Evolutionary conservation across 2,888 invertebrate genomes (phyloP).

Genomic region (Nomada fabriciana): DNA sequence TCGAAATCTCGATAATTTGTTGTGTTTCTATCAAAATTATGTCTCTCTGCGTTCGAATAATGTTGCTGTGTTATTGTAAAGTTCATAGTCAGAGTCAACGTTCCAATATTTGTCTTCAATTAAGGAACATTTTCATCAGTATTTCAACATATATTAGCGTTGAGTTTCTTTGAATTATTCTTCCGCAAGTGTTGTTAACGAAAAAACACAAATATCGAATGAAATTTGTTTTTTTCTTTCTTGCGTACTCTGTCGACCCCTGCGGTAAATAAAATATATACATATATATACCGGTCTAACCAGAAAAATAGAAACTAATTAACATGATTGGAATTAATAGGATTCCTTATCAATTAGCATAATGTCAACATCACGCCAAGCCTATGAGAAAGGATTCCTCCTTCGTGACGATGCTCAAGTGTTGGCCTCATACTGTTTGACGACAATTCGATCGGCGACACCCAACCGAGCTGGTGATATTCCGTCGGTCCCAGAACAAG

Average conservation of each 20-base stretch:
- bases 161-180: constrained; percentile 9
- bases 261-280: constrained; percentile 69
- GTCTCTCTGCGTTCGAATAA: constrained; percentile 13
- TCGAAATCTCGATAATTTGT: constrained; percentile 38
- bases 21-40: neutral
- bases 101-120: neutral
- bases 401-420: constrained; percentile 51
- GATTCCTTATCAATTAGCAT: constrained; percentile 58
- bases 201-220: constrained; percentile 51
- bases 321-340: constrained; percentile 62
- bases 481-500: constrained; percentile 34
- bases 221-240: constrained; percentile 53
- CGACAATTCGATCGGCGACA: constrained; percentile 52
- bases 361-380: constrained; percentile 53
- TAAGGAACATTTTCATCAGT: constrained; percentile 11
- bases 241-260: constrained; percentile 62
- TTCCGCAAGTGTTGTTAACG: constrained; percentile 35
- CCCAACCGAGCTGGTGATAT: constrained; percentile 31
- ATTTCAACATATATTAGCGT: constrained; percentile 17
- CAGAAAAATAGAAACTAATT: constrained; percentile 63
- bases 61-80: constrained; percentile 32
- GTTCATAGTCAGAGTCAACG: constrained; percentile 20
- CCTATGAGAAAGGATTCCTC: constrained; percentile 54
- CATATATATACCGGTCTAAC: constrained; percentile 56
- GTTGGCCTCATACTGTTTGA: constrained; percentile 63